These are phyloP conservation scores for Lophochroa leadbeateri DNA, from an alignment of 2,113 vertebrate genomes.

Conservation along the genomic window DNA sequence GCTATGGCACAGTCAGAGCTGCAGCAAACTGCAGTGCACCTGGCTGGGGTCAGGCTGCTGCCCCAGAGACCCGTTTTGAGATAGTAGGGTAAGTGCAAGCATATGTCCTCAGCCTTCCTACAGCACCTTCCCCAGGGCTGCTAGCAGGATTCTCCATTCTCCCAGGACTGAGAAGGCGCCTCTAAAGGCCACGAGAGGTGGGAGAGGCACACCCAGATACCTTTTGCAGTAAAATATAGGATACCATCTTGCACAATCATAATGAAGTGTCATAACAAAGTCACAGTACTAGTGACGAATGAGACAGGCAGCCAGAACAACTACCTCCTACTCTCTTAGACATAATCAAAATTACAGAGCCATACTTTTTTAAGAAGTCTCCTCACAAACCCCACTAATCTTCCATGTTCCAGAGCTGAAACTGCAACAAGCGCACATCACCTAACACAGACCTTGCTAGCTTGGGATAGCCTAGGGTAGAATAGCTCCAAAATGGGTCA, in stretches of 20 bases:
- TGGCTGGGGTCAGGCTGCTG: neutral
- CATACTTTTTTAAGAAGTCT: neutral
- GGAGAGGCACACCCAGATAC: neutral
- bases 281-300: neutral
- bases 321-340: neutral
- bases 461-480: neutral
- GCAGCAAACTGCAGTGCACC: neutral
- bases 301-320: neutral
- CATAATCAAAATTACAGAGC: neutral
- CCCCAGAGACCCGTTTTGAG: fast-evolving
- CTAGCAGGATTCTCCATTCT: neutral
- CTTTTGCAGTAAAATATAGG: neutral
- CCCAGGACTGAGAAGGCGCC: neutral
- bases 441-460: neutral
- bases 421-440: fast-evolving
- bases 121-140: neutral
- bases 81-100: neutral
- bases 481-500: neutral
- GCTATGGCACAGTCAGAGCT: neutral
- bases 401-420: neutral
- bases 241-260: neutral
- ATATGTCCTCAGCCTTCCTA: neutral
- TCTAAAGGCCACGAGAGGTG: neutral
- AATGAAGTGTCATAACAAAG: neutral
- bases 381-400: neutral